Evolutionary conservation across 2,888 invertebrate genomes (phyloP).

Genomic region (Epinotia brunnichana): DNA sequence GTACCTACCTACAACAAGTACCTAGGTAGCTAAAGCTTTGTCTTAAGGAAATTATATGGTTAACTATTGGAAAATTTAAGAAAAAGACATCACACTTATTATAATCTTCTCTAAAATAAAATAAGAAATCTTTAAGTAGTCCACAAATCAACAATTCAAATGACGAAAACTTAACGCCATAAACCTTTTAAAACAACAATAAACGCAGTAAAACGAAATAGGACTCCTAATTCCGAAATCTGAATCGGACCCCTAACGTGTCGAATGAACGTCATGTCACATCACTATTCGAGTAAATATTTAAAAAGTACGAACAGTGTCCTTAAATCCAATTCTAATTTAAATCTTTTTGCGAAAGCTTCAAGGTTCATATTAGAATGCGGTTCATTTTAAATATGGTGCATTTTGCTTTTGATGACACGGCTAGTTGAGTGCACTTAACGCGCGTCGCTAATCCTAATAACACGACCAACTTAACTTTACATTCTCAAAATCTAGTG

Average conservation of each 20-base stretch:
- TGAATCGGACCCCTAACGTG: constrained; percentile 52
- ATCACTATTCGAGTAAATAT: constrained; percentile 45
- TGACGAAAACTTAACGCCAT: constrained; percentile 25
- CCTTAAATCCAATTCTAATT: background rate
- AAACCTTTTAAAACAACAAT: constrained; percentile 42
- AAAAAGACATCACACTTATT: too few relatives aligned
- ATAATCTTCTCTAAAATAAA: background rate
- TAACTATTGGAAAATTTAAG: too few relatives aligned
- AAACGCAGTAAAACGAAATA: constrained; percentile 40
- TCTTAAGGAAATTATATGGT: too few relatives aligned
- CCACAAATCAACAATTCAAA: constrained; percentile 34
- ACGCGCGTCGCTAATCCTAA: constrained; percentile 61
- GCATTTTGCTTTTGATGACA: constrained; percentile 6
- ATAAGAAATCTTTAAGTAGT: background rate
- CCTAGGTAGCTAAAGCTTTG: too few relatives aligned
- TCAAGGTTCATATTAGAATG: background rate
- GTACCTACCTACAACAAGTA: too few relatives aligned
- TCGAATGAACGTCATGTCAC: constrained; percentile 58
- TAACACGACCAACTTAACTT: constrained; percentile 29
- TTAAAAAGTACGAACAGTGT: background rate
- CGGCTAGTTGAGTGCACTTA: constrained; percentile 62
- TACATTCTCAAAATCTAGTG: background rate
- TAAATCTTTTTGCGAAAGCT: background rate
- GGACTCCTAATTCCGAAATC: constrained; percentile 48
- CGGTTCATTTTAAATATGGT: background rate